Evolutionary conservation across 2,888 invertebrate genomes (phyloP), one percentile per base, ranked within the genome.

Genomic region (Leistus spinibarbis): DNA sequence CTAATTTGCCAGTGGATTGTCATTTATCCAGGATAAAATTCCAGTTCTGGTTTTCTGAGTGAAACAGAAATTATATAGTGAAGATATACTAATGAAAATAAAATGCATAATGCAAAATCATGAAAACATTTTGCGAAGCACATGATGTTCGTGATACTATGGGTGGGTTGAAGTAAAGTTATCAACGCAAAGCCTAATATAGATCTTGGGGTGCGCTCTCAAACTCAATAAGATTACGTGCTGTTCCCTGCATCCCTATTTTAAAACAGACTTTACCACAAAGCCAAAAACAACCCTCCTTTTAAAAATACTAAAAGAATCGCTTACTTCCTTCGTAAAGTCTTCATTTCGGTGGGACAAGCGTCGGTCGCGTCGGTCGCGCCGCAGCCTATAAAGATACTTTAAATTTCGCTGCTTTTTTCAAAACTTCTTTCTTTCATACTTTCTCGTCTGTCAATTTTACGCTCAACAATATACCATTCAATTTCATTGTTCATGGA

Each of bases 241-340:
- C 54, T 71, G 57, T 71, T 54, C 64, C 13, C 54, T 54, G 20
- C 63, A 53, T 71, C 71, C 71, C 63, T 63, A 62, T 70, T 71
- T 71, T 71, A 71, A 71, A 71, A 71, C 64, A 71, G 63, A 62
- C 71, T 63, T 54, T 20, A 20, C 57, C 23, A 16, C 60, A 57
- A 54, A 54, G 68, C 24, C 68, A 57, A 68, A 68, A 71, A 64
- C 71, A 71, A 71, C 80, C 79, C 79, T 79, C 78, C 70, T 78
- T 77, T 19, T 80, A 81, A 81, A 80, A 82, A 80, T 79, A 80
- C 79, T 79, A 80, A 81, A 82, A 82, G 81, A 82, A 82, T 83
- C 83, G 82, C 84, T 84, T 83, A 83, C 83, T 83, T 83, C 80
- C 80, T 81, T 80, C 80, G 71, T 81, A 79, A 83, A 80, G 81